Base-by-base conservation (phyloP, 2,113 vertebrate species). In the Callithrix jacchus region DNA sequence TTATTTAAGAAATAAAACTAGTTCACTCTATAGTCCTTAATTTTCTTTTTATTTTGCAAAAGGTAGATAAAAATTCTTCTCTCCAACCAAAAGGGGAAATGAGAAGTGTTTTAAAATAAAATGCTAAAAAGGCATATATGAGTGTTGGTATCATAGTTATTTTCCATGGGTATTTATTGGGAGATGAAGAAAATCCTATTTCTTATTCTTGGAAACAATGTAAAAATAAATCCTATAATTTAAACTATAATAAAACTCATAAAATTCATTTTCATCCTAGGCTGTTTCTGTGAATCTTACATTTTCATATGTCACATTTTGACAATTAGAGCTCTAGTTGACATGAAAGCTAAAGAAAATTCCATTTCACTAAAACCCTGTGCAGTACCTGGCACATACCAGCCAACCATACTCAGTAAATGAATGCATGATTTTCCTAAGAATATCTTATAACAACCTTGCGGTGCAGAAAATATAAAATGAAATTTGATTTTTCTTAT, bases 181-280 rank as follows among this genome's bases (percentile, higher is more conserved):
- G 40, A 70, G 6, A n/a, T 77, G 5, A 8, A 20, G 6, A 8
- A 27, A 68, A 25, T 61, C 20, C 16, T 82, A 25, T 87, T 56
- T 79, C 9, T 85, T 64, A 35, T 80, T 96, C 23, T 77, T 61
- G 25, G 76, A 85, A 68, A 80, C 27, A 74, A 94, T 32, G 25
- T 89, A 40, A 83, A 87, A 70, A 58, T 82, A 42, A 82, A 89
- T 70, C 30, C 8, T 74, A 5, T 27, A 64, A 66, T 76, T 89
- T 92, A 42, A 42, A 42, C 42, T 42, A 42, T 42, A 42, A 42
- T 87, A 12, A 71, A 71, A 58, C 30, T 86, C 25, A 87, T 47
- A 79, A 95, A 47, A 70, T 56, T 92, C 14, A 89, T 54, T 92
- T 95, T 35, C 32, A 79, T 71, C 17, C 93, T 79, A 66, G 27